Base-by-base conservation (phyloP, 2,888 invertebrate species). In the Drosophila eohydei region DNA sequence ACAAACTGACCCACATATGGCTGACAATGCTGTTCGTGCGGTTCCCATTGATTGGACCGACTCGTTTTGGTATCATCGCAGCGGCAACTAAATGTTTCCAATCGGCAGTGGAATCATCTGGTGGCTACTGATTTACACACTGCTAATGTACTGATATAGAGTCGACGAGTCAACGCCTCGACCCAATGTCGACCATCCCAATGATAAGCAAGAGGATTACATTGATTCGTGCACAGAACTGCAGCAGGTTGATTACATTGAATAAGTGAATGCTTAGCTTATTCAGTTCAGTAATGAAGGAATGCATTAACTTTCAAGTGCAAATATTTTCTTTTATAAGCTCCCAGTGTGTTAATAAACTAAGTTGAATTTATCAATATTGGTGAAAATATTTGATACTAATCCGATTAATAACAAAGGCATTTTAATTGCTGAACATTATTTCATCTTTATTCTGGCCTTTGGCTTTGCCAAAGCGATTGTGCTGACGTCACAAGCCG, bases 1-100 rank as follows among this genome's bases (percentile, higher is more conserved):
- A 80, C 74, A 88, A 83, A 73, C 83, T 78, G 78, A 86, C 83
- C 88, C 83, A 83, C 81, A 83, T 85, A 62, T 36, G 52, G 32
- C 4, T 14, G n/a, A 43, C 48, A 34, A 38, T 36, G 8, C 16
- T 43, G 43, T 43, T 43, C 26, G 14, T 43, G 34, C 56, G 32
- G 32, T 32, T 44, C 32, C n/a, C 43, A 34, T 34, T 65, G 48
- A 50, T 57, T 64, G 70, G 41, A 46, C 32, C 34, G 55, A 51
- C 51, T 51, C 43, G 38, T 59, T 14, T 51, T 58, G 52, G 41
- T 56, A 54, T 58, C 71, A 71, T 63, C 64, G 71, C 38, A 63
- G 12, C 46, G 58, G 8, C 52, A 59, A n/a, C 38, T 61, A 59
- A 62, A 65, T 78, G 78, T 66, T 28, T 57, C 52, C 60, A 48